Base-by-base conservation (phyloP, 2,888 invertebrate species). In the Andrena minutula region DNA sequence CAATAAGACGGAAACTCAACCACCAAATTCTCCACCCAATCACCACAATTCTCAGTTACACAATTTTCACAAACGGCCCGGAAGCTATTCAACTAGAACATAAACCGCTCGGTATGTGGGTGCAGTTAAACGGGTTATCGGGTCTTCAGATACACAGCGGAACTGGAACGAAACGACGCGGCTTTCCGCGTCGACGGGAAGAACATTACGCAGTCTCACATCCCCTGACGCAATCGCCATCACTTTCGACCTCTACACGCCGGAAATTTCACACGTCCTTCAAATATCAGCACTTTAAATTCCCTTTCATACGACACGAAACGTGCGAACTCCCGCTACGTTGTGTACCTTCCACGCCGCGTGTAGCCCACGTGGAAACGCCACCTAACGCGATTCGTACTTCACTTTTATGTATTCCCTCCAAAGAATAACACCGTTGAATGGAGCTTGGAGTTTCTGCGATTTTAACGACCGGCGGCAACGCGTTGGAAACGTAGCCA, bases 81-180 rank as follows among this genome's bases (percentile, higher is more conserved):
- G 58, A 51, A 79, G 63, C 71, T 61, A 49, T 71, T 80, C 80
- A 56, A 75, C 66, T 61, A 66, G 79, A 70, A 70, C 74, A 69
- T 74, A 74, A 82, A 79, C 58, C 58, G 49, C 60, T 47, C 65
- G 69, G 65, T 68, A 79, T 79, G 79, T 70, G 73, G 79, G 73
- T 79, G 79, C 82, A 79, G 69, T 82, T 82, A 82, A 79, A 82
- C 73, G 72, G 79, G 81, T 82, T 82, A 82, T 74, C 73, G 79
- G 68, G 30, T 60, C 60, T 74, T 66, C 70, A 60, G 74, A 82
- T 79, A 80, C 49, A 71, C 47, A 53, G 26, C 60, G 60, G 60
- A 65, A 58, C 69, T 63, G 23, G 32, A 47, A 61, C 78, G 68
- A 75, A 47, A 72, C 64, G 56, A 47, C 77, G 30, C 68, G 69